Percentiles rank a stretch among this genome's conserved stretches.
Conservation (phyloP, 2,113 vertebrate genomes). For the Scopus umbretta region DNA sequence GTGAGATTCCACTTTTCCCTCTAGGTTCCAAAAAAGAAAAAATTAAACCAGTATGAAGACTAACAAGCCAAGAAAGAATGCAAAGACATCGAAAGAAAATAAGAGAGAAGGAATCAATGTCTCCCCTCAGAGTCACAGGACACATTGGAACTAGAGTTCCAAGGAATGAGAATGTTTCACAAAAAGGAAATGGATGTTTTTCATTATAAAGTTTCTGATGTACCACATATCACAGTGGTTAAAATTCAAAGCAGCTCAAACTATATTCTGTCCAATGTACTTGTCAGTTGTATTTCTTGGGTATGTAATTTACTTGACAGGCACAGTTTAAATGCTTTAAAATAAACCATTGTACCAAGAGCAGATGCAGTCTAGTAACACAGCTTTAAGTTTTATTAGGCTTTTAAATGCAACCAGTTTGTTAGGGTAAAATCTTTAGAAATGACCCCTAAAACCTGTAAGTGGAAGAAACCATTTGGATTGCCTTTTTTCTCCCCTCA, state of each 20-base stretch:
- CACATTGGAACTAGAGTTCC: not conserved
- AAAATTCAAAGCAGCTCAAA: not conserved
- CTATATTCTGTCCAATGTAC: not conserved
- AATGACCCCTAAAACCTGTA: not conserved
- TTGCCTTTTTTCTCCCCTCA: not conserved
- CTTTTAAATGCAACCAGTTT: conserved; percentile 54
- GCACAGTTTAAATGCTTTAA: conserved; percentile 48
- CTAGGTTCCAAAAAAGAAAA: not conserved
- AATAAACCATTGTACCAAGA: conserved; percentile 36
- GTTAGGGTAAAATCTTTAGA: conserved; percentile 45
- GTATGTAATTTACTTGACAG: conserved; percentile 55
- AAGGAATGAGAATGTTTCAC: not conserved
- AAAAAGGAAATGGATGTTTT: not conserved
- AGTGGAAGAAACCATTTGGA: not conserved
- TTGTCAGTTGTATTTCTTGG: conserved; percentile 10
- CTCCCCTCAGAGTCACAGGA: not conserved
- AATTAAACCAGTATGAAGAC: not conserved
- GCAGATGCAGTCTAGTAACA: conserved; percentile 4
- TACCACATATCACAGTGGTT: not conserved
- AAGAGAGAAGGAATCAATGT: not conserved
- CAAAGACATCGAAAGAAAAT: not conserved
- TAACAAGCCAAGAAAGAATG: not conserved
- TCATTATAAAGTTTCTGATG: not conserved
- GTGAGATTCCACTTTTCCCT: not conserved
- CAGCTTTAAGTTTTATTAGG: conserved; percentile 31